A percentile compares a stretch with the other conserved stretches of the same genome.
Evolutionary conservation across 2,113 vertebrate genomes (phyloP).

Genomic region (Andinoacara biseriatus): DNA sequence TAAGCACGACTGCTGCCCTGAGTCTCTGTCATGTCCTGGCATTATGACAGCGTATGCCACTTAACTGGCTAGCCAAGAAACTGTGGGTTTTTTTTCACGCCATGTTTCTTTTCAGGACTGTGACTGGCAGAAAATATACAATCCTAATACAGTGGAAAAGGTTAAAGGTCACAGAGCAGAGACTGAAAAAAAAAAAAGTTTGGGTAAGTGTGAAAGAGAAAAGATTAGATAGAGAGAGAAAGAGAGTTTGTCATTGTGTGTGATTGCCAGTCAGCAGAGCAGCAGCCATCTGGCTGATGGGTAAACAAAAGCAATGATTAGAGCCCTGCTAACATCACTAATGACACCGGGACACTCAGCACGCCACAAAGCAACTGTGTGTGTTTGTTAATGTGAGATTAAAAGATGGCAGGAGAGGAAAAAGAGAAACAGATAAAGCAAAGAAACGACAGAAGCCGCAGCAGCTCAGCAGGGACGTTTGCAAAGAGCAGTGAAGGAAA

Average conservation of each 20-base stretch:
- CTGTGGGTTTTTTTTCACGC: no score
- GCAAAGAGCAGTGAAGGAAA: not conserved
- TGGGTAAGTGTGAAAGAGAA: not conserved
- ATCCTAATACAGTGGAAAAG: not conserved
- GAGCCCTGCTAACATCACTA: constrained; percentile 56
- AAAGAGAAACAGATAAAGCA: not conserved
- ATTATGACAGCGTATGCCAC: no score
- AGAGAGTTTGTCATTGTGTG: constrained; percentile 10
- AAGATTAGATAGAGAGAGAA: not conserved
- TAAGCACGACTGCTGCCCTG: rapidly evolving
- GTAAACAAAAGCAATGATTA: constrained; percentile 57
- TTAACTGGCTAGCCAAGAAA: no score
- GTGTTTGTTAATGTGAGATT: not conserved
- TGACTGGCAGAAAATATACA: no score
- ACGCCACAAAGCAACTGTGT: not conserved
- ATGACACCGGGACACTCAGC: constrained; percentile 36
- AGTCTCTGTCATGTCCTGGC: no score
- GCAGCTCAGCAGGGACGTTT: not conserved
- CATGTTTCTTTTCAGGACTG: no score
- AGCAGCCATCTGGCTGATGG: constrained; percentile 57
- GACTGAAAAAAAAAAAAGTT: not conserved
- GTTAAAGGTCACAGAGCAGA: not conserved
- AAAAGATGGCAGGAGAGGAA: not conserved
- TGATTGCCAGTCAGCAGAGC: constrained; percentile 30
- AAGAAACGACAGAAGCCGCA: not conserved